Base-by-base conservation (phyloP, 1,140 invertebrate genomes). In the Atta cephalotes region DNA sequence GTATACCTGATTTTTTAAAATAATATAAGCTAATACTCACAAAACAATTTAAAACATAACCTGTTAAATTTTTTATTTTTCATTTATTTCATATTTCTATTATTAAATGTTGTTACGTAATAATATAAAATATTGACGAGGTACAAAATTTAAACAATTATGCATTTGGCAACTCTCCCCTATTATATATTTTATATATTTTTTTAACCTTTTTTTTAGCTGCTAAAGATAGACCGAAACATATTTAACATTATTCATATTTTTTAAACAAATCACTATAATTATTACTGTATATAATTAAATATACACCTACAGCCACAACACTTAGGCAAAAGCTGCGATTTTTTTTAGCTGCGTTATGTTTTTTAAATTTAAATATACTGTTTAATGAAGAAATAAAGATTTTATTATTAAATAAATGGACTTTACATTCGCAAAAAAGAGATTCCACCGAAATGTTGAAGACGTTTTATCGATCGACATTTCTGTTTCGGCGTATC, bases 401-500 rank as follows among this genome's bases (percentile, higher is more conserved):
- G 16, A 35, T 31, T 78, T 65, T 1, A 28, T 49, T 49, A 49
- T 31, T 49, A 60, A 76, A 76, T 58, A 58, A 21, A 21, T 35
- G 16, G 10, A n/a, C 2, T 10, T 28, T 18, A 49, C 2, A 31
- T n/a, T 51, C 14, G 25, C 49, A 16, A 35, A 39, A 68, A 35
- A 35, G 21, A 53, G 16, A 53, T 39, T 4, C n/a, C 0, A 14
- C 9, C 1, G 28, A 49, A n/a, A n/a, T n/a, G n/a, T 28, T 16
- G 25, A 74, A 53, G 12, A 1, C n/a, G 9, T 68, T 53, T 80
- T 53, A 53, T 68, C 14, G n/a, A 65, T 80, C 18, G n/a, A 49
- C 3, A 25, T 31, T 72, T 45, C 0, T 60, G 10, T 74, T n/a
- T n/a, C 16, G n/a, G 3, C 28, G 14, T 53, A 21, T 65, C n/a